Percentiles rank a stretch among this genome's conserved stretches.
These are phyloP conservation scores for Argya squamiceps DNA, from an alignment of 2,797 vertebrate species.

Conservation along the genomic window DNA sequence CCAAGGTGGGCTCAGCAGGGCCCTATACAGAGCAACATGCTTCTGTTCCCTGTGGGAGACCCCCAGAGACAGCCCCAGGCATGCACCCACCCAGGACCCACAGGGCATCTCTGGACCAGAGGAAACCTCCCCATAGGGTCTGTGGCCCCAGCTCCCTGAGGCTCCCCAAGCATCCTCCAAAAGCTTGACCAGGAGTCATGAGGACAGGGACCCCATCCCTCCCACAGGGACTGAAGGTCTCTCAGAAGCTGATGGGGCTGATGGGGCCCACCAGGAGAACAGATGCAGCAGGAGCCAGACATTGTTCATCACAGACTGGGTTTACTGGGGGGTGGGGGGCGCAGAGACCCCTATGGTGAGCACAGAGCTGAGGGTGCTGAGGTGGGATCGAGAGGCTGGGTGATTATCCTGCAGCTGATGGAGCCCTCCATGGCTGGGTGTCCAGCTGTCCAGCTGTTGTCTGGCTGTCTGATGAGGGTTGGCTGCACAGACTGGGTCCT, in stretches of 20 bases:
- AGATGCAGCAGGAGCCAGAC: neutral
- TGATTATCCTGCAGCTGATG: neutral
- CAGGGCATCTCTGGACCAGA: neutral
- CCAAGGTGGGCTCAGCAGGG: rapidly evolving
- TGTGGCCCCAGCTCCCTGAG: neutral
- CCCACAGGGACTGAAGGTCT: neutral
- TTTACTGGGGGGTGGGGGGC: neutral
- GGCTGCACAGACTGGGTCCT: neutral
- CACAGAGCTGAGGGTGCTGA: neutral
- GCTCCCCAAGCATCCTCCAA: neutral
- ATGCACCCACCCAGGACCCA: neutral
- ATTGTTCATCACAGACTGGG: neutral
- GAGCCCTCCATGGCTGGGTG: neutral
- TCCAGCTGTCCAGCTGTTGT: neutral
- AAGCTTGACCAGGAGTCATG: neutral
- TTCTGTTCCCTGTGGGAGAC: neutral
- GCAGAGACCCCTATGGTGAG: rapidly evolving
- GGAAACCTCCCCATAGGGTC: neutral
- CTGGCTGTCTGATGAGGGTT: neutral
- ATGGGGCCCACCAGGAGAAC: neutral
- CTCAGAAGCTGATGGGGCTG: rapidly evolving
- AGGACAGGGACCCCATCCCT: neutral
- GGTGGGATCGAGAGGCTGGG: rapidly evolving
- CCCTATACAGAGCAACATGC: rapidly evolving
- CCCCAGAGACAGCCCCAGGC: neutral